Evolutionary conservation across 2,888 invertebrate species (phyloP), one percentile per base, ranked within the genome.

Genomic region (Dugesia japonica): DNA sequence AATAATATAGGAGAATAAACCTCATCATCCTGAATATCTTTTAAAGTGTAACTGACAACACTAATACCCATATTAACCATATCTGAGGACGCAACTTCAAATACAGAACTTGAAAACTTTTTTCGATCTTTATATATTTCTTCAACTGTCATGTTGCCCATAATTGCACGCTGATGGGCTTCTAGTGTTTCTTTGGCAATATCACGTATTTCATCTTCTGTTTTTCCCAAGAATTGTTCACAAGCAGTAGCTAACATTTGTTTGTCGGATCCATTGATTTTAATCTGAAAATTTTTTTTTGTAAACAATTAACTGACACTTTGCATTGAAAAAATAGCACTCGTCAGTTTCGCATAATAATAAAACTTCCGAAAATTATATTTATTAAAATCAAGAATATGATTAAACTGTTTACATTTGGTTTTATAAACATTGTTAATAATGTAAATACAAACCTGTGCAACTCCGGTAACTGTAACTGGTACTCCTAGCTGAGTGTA

Each of bases 401-500:
- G 23, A 13, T 56, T 13, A 20, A 56, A 20, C 17, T 56, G 56
- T 56, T 56, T 56, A 56, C 56, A 23, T 56, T 56, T 56, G n/a
- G n/a, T 56, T 56, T 56, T 7, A 20, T n/a, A 13, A 56, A 56
- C 56, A 4, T 56, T 20, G 23, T 20, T 56, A 56, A 56, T 20
- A 56, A 20, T 56, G 56, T 31, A 31, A 28, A n/a, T 27, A 28
- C 26, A 20, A 7, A 93, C 94, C 89, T 95, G 94, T 76, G 95
- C 95, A 81, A 95, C 94, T 79, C 94, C 94, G 33, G 94, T 94
- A 38, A 95, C 94, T 27, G 94, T 93, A 84, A 95, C 93, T 26
- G 94, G 93, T 28, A 95, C 94, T 76, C 94, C 94, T 86, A 94
- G 92, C 82, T 91, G 91, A 71, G 94, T 94, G 85, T 94, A 94